These are phyloP conservation scores for Triplophysa dalaica DNA, from an alignment of 2,113 vertebrate species.

Conservation along the genomic window DNA sequence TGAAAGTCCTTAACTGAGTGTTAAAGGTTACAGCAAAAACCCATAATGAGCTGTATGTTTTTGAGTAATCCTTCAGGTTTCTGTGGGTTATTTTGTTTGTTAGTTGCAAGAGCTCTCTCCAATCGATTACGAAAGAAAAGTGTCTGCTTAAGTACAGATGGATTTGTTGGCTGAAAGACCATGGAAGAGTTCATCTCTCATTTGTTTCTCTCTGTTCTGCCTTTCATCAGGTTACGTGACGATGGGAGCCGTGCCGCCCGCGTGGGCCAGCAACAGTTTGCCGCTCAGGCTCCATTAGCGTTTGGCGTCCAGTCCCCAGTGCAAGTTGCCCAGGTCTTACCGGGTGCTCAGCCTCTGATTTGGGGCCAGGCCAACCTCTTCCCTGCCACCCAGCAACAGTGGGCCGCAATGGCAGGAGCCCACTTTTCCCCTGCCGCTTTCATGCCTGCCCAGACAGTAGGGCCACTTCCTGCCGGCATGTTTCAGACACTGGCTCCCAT, in stretches of 20 bases:
- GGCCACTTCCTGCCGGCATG: slow-evolving; percentile 94
- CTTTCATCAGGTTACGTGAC: slow-evolving; percentile 89
- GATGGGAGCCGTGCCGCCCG: slow-evolving; percentile 95
- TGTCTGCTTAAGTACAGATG: background rate
- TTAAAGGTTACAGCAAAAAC: slow-evolving; percentile 27
- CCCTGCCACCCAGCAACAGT: slow-evolving; percentile 93
- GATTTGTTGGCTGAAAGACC: background rate
- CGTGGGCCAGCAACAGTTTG: slow-evolving; percentile 95
- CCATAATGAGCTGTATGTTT: slow-evolving; percentile 3
- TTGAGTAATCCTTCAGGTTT: background rate
- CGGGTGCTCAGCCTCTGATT: slow-evolving; percentile 91
- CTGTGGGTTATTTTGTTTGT: background rate
- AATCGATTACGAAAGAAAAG: background rate
- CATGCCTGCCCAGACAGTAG: slow-evolving; percentile 95
- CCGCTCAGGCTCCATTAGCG: slow-evolving; percentile 87
- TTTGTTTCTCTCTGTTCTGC: background rate
- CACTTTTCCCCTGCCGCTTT: slow-evolving; percentile 95
- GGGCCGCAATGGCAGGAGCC: slow-evolving; percentile 90
- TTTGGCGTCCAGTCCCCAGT: slow-evolving; percentile 79
- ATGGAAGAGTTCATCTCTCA: background rate
- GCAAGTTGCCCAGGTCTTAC: slow-evolving; percentile 89
- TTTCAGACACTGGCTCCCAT: slow-evolving; percentile 90
- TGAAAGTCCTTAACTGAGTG: slow-evolving; percentile 34
- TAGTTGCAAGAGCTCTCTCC: background rate
- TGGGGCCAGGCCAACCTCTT: slow-evolving; percentile 96